Percentiles rank a stretch among this genome's conserved stretches.
phyloP scores from a whole-genome alignment of 2,797 vertebrate species.

The Diplodus sargus region DNA sequence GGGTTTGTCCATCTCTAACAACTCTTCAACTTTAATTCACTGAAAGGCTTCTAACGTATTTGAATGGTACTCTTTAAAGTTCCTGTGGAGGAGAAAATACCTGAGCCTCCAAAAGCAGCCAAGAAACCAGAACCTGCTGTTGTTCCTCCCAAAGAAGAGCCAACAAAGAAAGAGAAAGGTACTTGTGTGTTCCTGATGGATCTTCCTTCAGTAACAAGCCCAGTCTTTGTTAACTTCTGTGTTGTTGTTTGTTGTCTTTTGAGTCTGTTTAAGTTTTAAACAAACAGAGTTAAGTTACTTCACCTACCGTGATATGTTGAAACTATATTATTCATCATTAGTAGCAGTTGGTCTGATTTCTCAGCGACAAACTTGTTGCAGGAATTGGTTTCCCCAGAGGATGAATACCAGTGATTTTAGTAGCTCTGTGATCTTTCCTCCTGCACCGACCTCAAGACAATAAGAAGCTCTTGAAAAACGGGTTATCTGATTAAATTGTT shows the following conservation, averaged over 20 bases:
- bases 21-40: conserved; percentile 25
- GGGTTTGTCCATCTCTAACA: conserved; percentile 25
- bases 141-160: conserved; percentile 81
- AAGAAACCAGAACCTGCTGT: conserved; percentile 64
- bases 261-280: conserved; percentile 16
- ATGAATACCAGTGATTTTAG: neutral
- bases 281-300: neutral
- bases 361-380: neutral
- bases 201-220: neutral
- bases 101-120: conserved; percentile 82
- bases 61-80: conserved; percentile 83
- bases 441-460: neutral
- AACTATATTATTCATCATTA: neutral
- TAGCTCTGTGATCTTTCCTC: neutral
- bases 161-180: conserved; percentile 85
- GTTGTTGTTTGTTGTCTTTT: conserved; percentile 22
- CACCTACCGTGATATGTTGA: neutral
- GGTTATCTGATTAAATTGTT: neutral
- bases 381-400: neutral
- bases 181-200: conserved; percentile 60
- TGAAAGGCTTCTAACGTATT: conserved; percentile 57
- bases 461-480: neutral
- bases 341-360: neutral
- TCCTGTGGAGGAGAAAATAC: conserved; percentile 82
- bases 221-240: neutral